Conservation (phyloP, 2,888 invertebrate genomes). For the Empis stercorea region DNA sequence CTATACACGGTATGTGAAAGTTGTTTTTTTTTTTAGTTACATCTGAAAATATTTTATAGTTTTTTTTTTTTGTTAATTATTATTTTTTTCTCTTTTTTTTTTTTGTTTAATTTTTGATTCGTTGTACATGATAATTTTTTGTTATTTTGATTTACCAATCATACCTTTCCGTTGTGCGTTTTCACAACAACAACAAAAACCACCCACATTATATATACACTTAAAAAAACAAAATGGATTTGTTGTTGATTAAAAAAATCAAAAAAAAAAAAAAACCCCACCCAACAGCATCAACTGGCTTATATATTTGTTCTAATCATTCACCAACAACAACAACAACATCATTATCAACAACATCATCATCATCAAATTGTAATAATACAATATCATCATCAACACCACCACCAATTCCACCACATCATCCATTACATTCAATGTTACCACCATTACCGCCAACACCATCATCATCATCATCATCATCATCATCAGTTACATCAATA, state of each 20-base stretch:
- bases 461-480: constrained; percentile 17
- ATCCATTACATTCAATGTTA: constrained; percentile 3
- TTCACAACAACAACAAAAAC: no score
- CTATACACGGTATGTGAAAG: constrained; percentile 39
- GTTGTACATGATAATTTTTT: no score
- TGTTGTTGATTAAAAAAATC: no score
- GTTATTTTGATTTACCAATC: no score
- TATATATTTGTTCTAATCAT: constrained; percentile 20
- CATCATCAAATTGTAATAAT: constrained; percentile 12
- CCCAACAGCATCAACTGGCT: background rate
- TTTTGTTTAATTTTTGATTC: background rate
- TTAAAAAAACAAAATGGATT: no score
- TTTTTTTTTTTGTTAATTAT: background rate
- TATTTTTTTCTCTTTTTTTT: constrained; percentile 12
- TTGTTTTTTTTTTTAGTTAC: background rate
- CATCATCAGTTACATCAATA: constrained; percentile 30
- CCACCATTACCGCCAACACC: constrained; percentile 18
- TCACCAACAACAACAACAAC: constrained; percentile 27
- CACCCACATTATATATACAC: no score
- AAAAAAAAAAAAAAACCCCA: background rate
- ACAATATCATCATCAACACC: constrained; percentile 18
- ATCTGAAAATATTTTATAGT: constrained; percentile 1
- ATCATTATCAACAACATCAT: constrained; percentile 23
- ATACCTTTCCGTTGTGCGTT: no score
- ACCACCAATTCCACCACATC: constrained; percentile 16